Evolutionary conservation across 2,888 invertebrate species (phyloP), one percentile per base, ranked within the genome.

Genomic region (Gandaritis pyraliata): DNA sequence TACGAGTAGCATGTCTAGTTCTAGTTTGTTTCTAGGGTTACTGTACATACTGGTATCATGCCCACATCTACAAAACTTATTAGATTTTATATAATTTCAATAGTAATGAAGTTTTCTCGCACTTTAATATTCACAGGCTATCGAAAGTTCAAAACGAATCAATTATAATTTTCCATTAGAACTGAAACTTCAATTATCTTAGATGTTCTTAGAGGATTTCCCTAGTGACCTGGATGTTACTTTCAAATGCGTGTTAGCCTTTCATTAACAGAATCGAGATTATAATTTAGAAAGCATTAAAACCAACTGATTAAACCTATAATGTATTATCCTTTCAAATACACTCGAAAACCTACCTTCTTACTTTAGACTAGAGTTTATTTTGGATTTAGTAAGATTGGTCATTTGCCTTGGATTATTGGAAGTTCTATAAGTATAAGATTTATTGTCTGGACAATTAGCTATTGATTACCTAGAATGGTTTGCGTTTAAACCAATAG

Each of bases 381-480:
- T 58, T 58, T 68, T 72, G 1, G 33, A 39, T 63, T 58, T 64
- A 2, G 46, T 41, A 46, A 61, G 29, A 36, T 48, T 54, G 59
- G 68, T 64, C 66, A 73, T 77, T 76, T 75, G 75, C 75, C 72
- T 74, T 66, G 58, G 58, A 56, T 61, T 65, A 65, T 68, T 69
- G 66, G 65, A 66, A 74, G 73, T 76, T 72, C 78, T 77, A 73
- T 74, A 73, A 69, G 69, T 72, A 69, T 67, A 66, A 78, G 81
- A 87, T 87, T 86, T 86, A 86, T 84, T 75, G 75, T 76, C 65
- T 71, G 74, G 75, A 81, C 82, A 83, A 84, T 86, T 85, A 86
- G 81, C 75, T 78, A 77, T 80, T 79, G 83, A 83, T 85, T 82
- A 83, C 74, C 70, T 68, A 68, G 72, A 73, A 76, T 77, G 72